phyloP scores from a whole-genome alignment of 2,888 invertebrate genomes.

The Acanthosepion esculentum region DNA sequence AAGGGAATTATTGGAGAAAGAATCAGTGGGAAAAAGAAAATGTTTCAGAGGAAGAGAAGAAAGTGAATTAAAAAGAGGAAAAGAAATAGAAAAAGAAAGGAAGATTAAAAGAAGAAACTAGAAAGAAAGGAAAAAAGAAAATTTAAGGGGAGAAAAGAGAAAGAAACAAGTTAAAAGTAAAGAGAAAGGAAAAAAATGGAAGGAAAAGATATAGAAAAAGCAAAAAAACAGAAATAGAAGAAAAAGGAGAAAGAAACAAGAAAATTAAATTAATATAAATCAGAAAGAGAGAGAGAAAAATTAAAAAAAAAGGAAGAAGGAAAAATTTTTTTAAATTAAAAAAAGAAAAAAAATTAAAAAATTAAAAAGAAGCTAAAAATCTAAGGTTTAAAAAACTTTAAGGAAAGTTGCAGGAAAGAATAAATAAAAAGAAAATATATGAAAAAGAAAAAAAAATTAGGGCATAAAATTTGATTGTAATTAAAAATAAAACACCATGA shows the following conservation, averaged over 20 bases:
- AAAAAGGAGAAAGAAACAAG: background rate
- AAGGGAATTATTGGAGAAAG: background rate
- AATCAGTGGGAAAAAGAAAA: background rate
- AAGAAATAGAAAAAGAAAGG: too few relatives aligned
- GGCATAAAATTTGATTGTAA: too few relatives aligned
- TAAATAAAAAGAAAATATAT: too few relatives aligned
- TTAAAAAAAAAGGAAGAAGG: rapidly evolving
- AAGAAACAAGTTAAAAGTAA: too few relatives aligned
- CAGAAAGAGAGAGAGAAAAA: background rate
- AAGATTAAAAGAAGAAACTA: too few relatives aligned
- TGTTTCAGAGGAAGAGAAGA: background rate
- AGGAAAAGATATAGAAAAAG: too few relatives aligned
- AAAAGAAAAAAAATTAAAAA: background rate
- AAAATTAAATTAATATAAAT: too few relatives aligned
- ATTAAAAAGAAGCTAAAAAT: background rate
- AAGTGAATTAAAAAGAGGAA: background rate
- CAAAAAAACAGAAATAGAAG: background rate
- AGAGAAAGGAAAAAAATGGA: background rate
- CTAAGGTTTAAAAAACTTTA: background rate
- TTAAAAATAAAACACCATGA: too few relatives aligned
- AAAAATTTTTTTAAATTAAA: too few relatives aligned
- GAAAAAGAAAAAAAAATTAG: too few relatives aligned
- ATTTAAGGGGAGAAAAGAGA: too few relatives aligned
- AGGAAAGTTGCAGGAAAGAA: too few relatives aligned
- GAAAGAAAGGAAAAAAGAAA: background rate